Conservation (phyloP, 2,113 vertebrate species). For the Apteryx mantelli region DNA sequence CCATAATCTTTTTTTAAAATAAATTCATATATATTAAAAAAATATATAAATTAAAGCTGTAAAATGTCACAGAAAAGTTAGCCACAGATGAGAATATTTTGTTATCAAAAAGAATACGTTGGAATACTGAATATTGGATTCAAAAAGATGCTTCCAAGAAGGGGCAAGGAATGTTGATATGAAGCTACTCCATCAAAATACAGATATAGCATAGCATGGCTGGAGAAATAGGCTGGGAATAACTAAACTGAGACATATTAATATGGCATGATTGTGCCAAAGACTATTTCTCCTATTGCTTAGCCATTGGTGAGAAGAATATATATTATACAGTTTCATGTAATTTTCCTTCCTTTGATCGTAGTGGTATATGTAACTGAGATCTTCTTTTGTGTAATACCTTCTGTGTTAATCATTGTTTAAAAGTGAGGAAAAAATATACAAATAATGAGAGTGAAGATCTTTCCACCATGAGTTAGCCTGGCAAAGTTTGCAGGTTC, state of each 20-base stretch:
- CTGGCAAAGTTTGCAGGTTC: neutral
- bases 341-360: too few species aligned
- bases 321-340: neutral
- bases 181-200: neutral
- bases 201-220: neutral
- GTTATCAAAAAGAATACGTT: neutral
- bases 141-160: neutral
- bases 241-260: neutral
- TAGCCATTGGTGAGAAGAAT: neutral
- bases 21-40: neutral
- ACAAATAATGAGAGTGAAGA: neutral
- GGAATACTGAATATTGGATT: neutral
- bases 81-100: neutral
- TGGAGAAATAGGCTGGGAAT: neutral
- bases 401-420: neutral
- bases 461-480: neutral
- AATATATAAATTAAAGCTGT: neutral
- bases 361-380: neutral
- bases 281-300: neutral
- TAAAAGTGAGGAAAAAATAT: neutral
- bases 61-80: neutral
- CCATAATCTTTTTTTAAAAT: neutral
- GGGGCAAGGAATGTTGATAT: neutral
- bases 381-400: neutral
- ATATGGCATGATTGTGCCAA: neutral